phyloP scores from a whole-genome alignment of 2,888 invertebrate genomes.

The Drosophila stalkeri region DNA sequence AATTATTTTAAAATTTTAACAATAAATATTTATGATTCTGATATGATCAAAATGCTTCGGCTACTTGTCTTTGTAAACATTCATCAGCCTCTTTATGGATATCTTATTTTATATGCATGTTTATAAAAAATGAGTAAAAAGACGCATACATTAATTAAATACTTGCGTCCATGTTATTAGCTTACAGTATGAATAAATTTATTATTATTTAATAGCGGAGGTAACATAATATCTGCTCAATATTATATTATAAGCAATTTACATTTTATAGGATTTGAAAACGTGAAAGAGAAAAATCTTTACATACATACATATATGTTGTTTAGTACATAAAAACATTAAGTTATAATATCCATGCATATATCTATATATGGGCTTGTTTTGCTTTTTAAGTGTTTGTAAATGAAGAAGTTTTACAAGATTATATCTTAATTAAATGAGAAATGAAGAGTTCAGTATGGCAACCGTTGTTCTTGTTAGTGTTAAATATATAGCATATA shows the following conservation, averaged over 20 bases:
- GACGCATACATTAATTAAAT: conserved; percentile 42
- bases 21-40: background rate
- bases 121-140: conserved; percentile 64
- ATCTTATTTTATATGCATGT: conserved; percentile 21
- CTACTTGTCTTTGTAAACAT: conserved; percentile 16
- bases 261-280: conserved; percentile 45
- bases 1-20: background rate
- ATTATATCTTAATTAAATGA: background rate
- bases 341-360: background rate
- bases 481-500: conserved; percentile 15
- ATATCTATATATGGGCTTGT: conserved; percentile 5
- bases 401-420: conserved; percentile 16
- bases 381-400: conserved; percentile 1
- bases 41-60: conserved; percentile 15
- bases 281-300: conserved; percentile 53
- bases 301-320: conserved; percentile 7
- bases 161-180: conserved; percentile 44
- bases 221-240: conserved; percentile 29
- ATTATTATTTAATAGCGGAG: conserved; percentile 19
- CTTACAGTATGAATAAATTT: conserved; percentile 34
- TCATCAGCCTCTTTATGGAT: conserved; percentile 24
- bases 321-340: conserved; percentile 20
- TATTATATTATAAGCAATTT: conserved; percentile 30
- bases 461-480: conserved; percentile 1
- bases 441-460: background rate